Conservation (phyloP, 2,113 vertebrate genomes). For the Melanerpes formicivorus region DNA sequence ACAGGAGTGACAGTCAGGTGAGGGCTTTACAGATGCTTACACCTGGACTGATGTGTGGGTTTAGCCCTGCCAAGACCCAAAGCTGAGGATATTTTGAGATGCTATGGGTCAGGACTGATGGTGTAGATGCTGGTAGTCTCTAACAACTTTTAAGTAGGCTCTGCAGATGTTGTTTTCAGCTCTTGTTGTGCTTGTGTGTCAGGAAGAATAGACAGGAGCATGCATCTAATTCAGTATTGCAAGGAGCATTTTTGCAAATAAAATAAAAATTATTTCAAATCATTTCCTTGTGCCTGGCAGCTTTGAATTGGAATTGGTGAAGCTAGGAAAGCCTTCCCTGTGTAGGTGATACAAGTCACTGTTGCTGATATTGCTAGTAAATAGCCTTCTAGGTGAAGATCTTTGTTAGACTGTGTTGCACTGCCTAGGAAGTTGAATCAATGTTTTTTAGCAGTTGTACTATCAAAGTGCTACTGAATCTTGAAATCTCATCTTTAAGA, state of each 20-base stretch:
- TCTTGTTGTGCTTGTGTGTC: background rate
- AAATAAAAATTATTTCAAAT: background rate
- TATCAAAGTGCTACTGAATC: background rate
- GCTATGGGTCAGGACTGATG: background rate
- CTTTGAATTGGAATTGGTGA: background rate
- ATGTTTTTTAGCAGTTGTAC: background rate
- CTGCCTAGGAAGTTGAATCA: background rate
- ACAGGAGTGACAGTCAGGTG: background rate
- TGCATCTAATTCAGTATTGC: background rate
- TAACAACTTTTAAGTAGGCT: background rate
- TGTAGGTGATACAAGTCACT: rapidly evolving
- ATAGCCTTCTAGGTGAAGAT: background rate
- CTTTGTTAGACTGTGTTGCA: background rate
- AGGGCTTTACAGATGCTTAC: background rate
- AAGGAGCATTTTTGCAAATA: background rate
- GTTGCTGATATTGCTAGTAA: background rate
- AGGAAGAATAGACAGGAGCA: background rate
- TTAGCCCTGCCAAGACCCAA: background rate
- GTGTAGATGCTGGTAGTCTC: background rate
- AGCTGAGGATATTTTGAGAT: background rate
- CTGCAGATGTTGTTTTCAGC: background rate
- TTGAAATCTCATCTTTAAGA: background rate
- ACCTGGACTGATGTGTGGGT: rapidly evolving
- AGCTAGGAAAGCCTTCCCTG: background rate
- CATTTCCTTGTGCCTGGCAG: background rate